Evolutionary conservation across 2,797 vertebrate species (phyloP), one percentile per base, ranked within the genome.

Genomic region (Anolis apletophallus): DNA sequence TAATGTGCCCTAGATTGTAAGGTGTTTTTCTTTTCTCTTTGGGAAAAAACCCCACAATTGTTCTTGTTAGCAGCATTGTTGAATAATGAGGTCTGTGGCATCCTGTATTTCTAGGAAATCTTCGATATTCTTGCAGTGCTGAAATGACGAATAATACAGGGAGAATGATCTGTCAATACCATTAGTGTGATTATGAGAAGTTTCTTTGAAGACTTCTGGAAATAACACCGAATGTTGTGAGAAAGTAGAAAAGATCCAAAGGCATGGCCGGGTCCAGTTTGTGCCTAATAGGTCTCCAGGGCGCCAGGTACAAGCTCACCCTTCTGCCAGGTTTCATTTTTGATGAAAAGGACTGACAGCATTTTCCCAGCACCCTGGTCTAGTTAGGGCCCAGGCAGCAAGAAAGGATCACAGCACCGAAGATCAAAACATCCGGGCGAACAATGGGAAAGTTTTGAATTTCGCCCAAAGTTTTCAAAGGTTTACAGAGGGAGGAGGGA

Each of bases 361-460:
- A 0, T 26, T 19, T 21, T 5, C 19, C 50, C 26, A 84, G 83
- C 75, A 40, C 79, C 6, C 1, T 34, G 34, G 34, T 79, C 78
- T 93, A 81, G n/a, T 90, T 85, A 81, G 52, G 10, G 68, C 82
- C 21, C 71, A 55, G 80, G 55, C 21, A 7, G 72, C 55, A 71
- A 19, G 21, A 87, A 74, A 85, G 57, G 57, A 85, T 85, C 73
- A 4, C 32, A 87, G 82, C 29, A 11, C 23, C 54, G 81, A 85
- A 87, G 71, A 89, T 91, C 85, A 36, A 76, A 93, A 68, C 72
- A n/a, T 67, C 78, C 73, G 69, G 34, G 32, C 74, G 1, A 83
- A 11, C 0, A 2, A 54, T 0, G 67, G 75, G 69, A 83, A 87
- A 84, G 87, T 86, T 81, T 52, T 81, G 71, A 80, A 72, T 5